Percentiles rank a stretch among this genome's conserved stretches.
Conservation (phyloP, 2,888 invertebrate species). For the Blastobasis lacticolella region DNA sequence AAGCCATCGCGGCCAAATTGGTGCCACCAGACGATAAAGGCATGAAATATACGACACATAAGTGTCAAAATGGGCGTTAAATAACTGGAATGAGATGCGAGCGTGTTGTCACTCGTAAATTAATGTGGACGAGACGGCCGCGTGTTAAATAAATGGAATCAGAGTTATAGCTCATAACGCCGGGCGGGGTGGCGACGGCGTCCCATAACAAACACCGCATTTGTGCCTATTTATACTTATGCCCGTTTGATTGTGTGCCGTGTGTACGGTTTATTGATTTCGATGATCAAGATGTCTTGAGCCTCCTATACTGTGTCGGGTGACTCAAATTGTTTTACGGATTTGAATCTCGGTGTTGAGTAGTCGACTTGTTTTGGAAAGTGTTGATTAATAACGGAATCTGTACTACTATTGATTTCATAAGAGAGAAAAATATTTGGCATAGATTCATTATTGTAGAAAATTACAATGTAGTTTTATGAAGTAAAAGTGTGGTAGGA, state of each 20-base stretch:
- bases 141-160: constrained; percentile 63
- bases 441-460: no score
- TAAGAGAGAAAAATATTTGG: no score
- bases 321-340: no score
- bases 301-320: background rate
- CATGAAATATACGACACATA: constrained; percentile 46
- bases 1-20: constrained; percentile 47
- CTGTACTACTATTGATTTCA: no score
- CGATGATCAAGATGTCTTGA: background rate
- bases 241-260: constrained; percentile 17
- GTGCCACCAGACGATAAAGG: constrained; percentile 54
- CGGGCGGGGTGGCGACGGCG: constrained; percentile 42
- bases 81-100: constrained; percentile 62
- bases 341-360: no score
- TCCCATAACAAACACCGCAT: constrained; percentile 46
- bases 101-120: constrained; percentile 64
- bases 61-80: constrained; percentile 68
- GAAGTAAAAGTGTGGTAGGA: no score
- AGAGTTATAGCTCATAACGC: constrained; percentile 66
- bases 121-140: constrained; percentile 56
- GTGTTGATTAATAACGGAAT: no score
- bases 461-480: no score
- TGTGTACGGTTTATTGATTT: constrained; percentile 24
- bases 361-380: no score
- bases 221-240: constrained; percentile 22